phyloP scores from a whole-genome alignment of 1,140 invertebrate species.

The Reticulitermes speratus region DNA sequence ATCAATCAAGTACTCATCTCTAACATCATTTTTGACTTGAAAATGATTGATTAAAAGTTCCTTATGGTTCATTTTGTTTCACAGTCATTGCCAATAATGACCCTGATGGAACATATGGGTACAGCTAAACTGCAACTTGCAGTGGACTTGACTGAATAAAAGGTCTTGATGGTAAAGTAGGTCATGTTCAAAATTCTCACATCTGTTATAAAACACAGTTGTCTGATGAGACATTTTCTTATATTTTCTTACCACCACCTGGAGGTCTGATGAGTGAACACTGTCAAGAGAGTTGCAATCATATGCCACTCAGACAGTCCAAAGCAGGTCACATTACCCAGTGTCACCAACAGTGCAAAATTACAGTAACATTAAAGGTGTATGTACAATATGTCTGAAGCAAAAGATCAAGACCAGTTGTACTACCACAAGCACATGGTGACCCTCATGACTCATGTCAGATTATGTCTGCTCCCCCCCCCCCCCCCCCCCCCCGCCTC shows the following conservation, averaged over 20 bases:
- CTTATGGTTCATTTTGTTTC: not conserved
- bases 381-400: too few relatives aligned
- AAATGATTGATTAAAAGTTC: too few relatives aligned
- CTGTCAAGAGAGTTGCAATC: not conserved
- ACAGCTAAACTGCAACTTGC: not conserved
- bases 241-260: not conserved
- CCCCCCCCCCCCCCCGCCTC: too few relatives aligned
- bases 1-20: too few relatives aligned
- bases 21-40: too few relatives aligned
- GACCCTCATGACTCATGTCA: too few relatives aligned
- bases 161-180: not conserved
- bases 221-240: not conserved
- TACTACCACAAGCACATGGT: too few relatives aligned
- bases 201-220: slow-evolving; percentile 6
- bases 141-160: not conserved
- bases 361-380: not conserved
- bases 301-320: not conserved
- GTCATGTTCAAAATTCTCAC: not conserved
- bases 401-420: too few relatives aligned
- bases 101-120: not conserved
- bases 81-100: not conserved
- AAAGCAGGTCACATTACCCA: not conserved
- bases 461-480: too few relatives aligned
- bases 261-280: not conserved
- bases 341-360: not conserved